These are phyloP conservation scores for Pristionchus exspectatus DNA, from an alignment of 2,888 invertebrate genomes.

Conservation along the genomic window DNA sequence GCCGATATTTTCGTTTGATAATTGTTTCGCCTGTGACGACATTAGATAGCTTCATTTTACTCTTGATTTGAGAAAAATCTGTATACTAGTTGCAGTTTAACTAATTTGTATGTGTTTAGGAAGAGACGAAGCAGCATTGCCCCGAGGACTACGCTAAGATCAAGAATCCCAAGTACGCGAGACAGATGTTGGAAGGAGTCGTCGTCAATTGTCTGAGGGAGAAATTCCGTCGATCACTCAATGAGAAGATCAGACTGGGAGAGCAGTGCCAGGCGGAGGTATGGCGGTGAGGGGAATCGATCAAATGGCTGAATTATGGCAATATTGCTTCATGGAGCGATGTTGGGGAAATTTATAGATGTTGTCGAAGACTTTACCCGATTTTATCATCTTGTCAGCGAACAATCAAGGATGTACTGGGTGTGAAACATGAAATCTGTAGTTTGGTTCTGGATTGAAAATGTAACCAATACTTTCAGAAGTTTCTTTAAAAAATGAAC, in stretches of 20 bases:
- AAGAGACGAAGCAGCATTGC: slow-evolving; percentile 60
- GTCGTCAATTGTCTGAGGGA: slow-evolving; percentile 74
- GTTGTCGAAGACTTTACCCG: neutral
- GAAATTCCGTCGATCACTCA: slow-evolving; percentile 69
- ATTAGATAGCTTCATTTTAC: too few species aligned
- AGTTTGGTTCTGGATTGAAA: neutral
- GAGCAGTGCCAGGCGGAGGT: slow-evolving; percentile 63
- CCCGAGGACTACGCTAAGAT: slow-evolving; percentile 73
- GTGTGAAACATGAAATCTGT: neutral
- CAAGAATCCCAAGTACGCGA: slow-evolving; percentile 69
- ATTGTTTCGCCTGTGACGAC: neutral
- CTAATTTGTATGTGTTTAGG: neutral
- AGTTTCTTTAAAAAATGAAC: too few species aligned
- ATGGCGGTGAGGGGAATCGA: too few species aligned
- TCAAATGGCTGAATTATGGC: neutral
- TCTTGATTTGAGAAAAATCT: too few species aligned
- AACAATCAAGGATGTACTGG: neutral
- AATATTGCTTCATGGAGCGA: too few species aligned
- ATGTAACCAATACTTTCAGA: too few species aligned
- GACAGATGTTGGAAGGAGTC: slow-evolving; percentile 69
- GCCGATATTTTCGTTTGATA: slow-evolving; percentile 57
- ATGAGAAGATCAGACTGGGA: slow-evolving; percentile 61
- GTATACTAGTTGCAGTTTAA: too few species aligned
- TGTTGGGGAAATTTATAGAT: too few species aligned
- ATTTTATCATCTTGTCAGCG: neutral